phyloP scores from a whole-genome alignment of 2,888 invertebrate genomes.

The Melolontha melolontha region DNA sequence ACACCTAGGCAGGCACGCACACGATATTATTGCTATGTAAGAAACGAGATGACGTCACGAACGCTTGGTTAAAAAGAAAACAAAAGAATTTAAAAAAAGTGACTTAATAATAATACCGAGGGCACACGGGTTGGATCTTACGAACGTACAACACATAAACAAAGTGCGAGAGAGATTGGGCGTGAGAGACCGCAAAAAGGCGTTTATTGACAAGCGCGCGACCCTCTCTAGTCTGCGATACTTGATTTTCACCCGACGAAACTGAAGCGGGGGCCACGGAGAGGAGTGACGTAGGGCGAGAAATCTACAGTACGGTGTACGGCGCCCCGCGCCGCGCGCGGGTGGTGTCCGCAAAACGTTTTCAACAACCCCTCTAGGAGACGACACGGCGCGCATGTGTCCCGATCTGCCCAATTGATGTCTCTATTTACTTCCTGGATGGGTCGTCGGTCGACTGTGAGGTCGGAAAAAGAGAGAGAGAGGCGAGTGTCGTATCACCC shows the following conservation, averaged over 20 bases:
- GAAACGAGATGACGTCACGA: constrained; percentile 1
- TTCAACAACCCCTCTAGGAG: constrained; percentile 13
- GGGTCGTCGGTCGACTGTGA: constrained; percentile 20
- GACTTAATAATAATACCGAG: constrained; percentile 16
- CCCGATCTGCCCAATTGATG: constrained; percentile 43
- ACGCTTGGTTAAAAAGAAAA: background rate
- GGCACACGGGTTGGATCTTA: constrained; percentile 17
- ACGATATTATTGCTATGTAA: background rate
- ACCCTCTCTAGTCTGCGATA: constrained; percentile 54
- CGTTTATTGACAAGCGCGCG: constrained; percentile 62
- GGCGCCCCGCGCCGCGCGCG: constrained; percentile 2
- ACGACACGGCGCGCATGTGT: constrained; percentile 43
- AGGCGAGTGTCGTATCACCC: constrained; percentile 18
- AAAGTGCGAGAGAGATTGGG: constrained; percentile 52
- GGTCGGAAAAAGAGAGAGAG: constrained; percentile 5
- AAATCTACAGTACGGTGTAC: background rate
- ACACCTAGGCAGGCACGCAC: too few relatives aligned
- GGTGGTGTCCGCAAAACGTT: background rate
- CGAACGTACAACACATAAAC: constrained; percentile 44
- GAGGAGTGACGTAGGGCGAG: constrained; percentile 2
- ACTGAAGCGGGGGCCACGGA: constrained; percentile 47
- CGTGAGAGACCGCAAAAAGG: constrained; percentile 61
- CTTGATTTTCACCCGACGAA: constrained; percentile 59
- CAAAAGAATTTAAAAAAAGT: constrained; percentile 16
- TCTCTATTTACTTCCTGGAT: constrained; percentile 44